These are phyloP conservation scores for Myodes glareolus DNA, from an alignment of 2,113 vertebrate species.

Conservation along the genomic window DNA sequence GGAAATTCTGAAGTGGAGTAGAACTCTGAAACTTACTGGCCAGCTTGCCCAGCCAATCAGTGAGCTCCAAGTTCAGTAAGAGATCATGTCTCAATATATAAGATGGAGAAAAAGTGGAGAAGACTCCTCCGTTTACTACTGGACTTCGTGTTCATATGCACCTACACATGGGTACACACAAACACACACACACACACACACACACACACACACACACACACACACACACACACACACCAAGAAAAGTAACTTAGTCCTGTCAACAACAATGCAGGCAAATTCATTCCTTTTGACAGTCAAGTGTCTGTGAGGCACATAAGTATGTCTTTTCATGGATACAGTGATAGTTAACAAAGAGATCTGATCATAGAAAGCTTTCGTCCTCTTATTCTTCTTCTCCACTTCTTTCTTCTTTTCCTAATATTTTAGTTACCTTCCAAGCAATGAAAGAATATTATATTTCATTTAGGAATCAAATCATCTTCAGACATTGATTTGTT, in stretches of 20 bases:
- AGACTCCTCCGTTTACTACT: no score
- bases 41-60: no score
- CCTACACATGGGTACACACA: background rate
- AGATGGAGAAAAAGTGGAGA: background rate
- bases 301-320: background rate
- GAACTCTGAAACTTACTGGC: background rate
- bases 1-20: no score
- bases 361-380: background rate
- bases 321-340: background rate
- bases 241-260: background rate
- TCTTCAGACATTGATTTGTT: background rate
- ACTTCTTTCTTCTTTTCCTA: background rate
- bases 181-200: background rate
- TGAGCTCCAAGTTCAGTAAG: background rate
- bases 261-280: background rate
- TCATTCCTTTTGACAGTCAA: background rate
- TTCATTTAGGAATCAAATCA: background rate
- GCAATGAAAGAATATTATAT: background rate
- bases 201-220: background rate
- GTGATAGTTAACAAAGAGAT: background rate
- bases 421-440: background rate
- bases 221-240: background rate
- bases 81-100: background rate
- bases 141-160: background rate
- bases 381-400: background rate